A percentile compares a stretch with the other conserved stretches of the same genome.
Evolutionary conservation across 2,797 vertebrate genomes (phyloP).

Genomic region (Coracias cyanogaster): DNA sequence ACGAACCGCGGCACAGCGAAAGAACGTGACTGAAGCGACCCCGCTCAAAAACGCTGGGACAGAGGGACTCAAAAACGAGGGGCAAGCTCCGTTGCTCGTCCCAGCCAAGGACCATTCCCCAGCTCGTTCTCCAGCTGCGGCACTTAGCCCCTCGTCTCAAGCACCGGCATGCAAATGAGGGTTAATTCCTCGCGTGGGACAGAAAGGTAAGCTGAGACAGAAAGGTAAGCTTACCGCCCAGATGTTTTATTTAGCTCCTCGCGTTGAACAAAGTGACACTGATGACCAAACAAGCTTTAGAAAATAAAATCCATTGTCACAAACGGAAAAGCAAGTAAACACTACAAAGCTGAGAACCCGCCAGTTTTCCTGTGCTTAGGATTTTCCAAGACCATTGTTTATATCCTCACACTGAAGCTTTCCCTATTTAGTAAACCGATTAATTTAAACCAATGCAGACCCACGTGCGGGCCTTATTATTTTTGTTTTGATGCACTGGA

Average conservation of each 20-base stretch:
- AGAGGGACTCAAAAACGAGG: background rate
- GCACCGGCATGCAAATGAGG: background rate
- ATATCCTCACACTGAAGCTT: background rate
- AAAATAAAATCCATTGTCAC: background rate
- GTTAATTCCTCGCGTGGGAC: background rate
- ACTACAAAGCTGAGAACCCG: background rate
- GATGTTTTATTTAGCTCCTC: background rate
- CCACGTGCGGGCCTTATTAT: background rate
- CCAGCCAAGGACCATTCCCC: too few species aligned
- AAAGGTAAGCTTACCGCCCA: background rate
- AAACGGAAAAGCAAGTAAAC: background rate
- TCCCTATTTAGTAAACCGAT: background rate
- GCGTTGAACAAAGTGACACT: background rate
- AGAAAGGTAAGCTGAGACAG: background rate
- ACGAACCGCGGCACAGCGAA: rapidly evolving
- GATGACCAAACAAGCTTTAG: background rate
- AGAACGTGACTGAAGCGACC: rapidly evolving
- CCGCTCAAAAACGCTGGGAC: too few species aligned
- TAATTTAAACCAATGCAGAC: background rate
- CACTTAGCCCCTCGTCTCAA: background rate
- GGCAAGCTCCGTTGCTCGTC: rapidly evolving
- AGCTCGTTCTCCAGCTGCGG: rapidly evolving
- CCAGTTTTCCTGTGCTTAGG: background rate
- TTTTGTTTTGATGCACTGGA: background rate
- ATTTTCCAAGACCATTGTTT: background rate